These are phyloP conservation scores for Hemitrygon akajei DNA, from an alignment of 2,797 vertebrate genomes.

Conservation along the genomic window DNA sequence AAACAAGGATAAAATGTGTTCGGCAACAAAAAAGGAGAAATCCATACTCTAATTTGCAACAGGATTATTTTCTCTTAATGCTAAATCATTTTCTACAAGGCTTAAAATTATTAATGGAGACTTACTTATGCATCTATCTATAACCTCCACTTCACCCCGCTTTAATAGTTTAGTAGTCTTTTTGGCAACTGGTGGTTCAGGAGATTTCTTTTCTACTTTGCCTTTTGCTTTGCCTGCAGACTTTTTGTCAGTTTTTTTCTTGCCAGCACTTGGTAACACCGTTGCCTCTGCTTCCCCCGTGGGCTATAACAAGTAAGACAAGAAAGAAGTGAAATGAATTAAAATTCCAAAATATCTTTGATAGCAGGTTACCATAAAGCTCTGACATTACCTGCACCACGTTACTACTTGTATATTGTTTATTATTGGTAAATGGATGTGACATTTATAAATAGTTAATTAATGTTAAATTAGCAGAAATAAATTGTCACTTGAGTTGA, in stretches of 20 bases:
- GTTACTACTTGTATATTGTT: not conserved
- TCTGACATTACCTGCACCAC: not conserved
- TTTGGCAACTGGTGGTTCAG: slow-evolving; percentile 39
- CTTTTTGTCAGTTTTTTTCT: slow-evolving; percentile 53
- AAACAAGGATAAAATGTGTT: not conserved
- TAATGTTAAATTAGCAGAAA: not conserved
- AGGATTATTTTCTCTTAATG: not conserved
- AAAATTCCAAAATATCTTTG: not conserved
- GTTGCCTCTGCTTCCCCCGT: slow-evolving; percentile 48
- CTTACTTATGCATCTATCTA: slow-evolving; percentile 63
- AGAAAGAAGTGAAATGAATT: not conserved
- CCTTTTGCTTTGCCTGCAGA: slow-evolving; percentile 51
- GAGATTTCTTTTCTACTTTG: slow-evolving; percentile 55
- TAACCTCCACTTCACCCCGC: slow-evolving; percentile 62
- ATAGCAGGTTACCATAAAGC: not conserved
- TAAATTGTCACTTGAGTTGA: not conserved
- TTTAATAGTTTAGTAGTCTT: slow-evolving; percentile 66
- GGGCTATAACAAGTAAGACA: slow-evolving; percentile 47
- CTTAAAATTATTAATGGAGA: slow-evolving; percentile 31
- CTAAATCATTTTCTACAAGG: not conserved
- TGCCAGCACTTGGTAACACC: slow-evolving; percentile 40
- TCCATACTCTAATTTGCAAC: not conserved
- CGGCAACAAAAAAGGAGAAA: not conserved
- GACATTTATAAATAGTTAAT: not conserved
- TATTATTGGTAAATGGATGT: not conserved